Evolutionary conservation across 2,888 invertebrate species (phyloP), one percentile per base, ranked within the genome.

Genomic region (Acrocera orbiculus): DNA sequence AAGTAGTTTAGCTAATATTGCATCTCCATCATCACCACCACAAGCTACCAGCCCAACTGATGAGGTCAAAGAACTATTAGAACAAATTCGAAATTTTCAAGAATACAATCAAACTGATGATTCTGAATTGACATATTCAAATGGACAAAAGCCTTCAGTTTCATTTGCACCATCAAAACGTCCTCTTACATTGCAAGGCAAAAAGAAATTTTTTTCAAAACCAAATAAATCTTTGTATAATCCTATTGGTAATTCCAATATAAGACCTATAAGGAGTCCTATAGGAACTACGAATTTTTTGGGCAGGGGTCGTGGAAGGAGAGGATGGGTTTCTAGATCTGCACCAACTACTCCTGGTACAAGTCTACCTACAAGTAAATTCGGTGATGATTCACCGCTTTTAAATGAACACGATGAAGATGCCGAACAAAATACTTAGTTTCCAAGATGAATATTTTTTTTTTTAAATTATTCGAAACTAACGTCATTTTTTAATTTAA

Each of bases 321-420:
- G 67, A 38, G 64, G 75, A 27, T 74, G 74, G 63, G 63, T 79
- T 6, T 78, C 82, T 1, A 62, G 78, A 16, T 82, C 82, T 1
- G 83, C 83, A 1, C 83, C 83, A 1, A 78, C 76, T 3, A 83
- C 82, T 0, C 83, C 83, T 0, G 62, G 76, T 20, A 72, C 70
- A 19, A 52, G 51, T 6, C 61, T 75, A 34, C 73, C 74, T 11
- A 76, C 78, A 8, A 68, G 64, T 44, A 54, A 67, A 3, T 64
- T 74, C 42, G 66, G 64, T 34, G 76, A 77, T 44, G 70, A 68
- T 32, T 73, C 75, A 50, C 75, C 75, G 0, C 50, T 75, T 27
- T 52, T 77, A 33, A 65, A 62, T 36, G 67, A 67, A 44, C 63
- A 66, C 40, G 69, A 69, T 36, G 65, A 63, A 40, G 68, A 69